A percentile compares a stretch with the other conserved stretches of the same genome.
Evolutionary conservation across 1,140 invertebrate species (phyloP).

Genomic region (Trichomalopsis sarcophagae): DNA sequence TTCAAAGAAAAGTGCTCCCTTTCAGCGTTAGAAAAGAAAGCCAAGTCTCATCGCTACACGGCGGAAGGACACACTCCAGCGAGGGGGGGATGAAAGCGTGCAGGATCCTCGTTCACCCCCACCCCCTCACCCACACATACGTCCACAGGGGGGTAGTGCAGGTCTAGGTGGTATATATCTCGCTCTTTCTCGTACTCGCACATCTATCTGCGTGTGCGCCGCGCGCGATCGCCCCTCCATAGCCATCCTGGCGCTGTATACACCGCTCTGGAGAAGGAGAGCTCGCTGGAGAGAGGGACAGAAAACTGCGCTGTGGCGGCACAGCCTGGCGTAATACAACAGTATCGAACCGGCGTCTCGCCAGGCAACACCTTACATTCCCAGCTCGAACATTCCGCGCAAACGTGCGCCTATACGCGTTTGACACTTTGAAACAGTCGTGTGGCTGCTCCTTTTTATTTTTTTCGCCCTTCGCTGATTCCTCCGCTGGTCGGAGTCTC

Average conservation of each 20-base stretch:
- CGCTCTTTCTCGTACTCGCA: too few relatives aligned
- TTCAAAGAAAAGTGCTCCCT: too few relatives aligned
- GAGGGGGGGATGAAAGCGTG: not conserved
- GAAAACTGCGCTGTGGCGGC: constrained; percentile 50
- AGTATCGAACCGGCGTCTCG: constrained; percentile 75
- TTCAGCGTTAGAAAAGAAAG: too few relatives aligned
- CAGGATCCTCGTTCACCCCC: not conserved
- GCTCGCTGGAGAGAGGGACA: constrained; percentile 35
- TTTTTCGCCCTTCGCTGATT: not conserved
- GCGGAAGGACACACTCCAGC: not conserved
- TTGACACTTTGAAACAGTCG: not conserved
- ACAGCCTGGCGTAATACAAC: constrained; percentile 53
- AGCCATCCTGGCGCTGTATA: constrained; percentile 17
- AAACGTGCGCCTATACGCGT: not conserved
- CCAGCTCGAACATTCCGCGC: not conserved
- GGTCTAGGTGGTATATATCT: too few relatives aligned
- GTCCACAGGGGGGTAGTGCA: not conserved
- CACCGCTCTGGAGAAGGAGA: constrained; percentile 35
- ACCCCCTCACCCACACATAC: too few relatives aligned
- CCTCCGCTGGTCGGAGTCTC: not conserved
- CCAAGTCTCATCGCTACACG: not conserved
- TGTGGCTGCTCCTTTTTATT: not conserved
- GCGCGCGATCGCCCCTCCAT: constrained; percentile 22
- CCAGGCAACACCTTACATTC: constrained; percentile 61
- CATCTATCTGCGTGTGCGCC: not conserved